These are phyloP conservation scores for Pseudochirops cupreus DNA, from an alignment of 2,797 vertebrate species.

Conservation along the genomic window DNA sequence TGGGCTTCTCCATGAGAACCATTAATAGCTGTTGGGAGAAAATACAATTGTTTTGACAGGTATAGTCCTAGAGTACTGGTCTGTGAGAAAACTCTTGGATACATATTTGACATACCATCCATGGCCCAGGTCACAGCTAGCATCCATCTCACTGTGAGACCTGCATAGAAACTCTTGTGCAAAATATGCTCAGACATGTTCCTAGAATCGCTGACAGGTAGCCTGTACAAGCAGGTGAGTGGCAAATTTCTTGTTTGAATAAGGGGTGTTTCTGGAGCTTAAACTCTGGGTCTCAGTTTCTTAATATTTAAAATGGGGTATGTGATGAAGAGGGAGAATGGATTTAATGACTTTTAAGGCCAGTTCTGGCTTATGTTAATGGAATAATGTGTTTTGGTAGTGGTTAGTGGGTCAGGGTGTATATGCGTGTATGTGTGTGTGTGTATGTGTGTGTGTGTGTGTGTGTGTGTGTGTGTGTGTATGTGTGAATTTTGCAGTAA, in stretches of 20 bases:
- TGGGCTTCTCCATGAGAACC: background rate
- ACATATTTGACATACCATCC: constrained; percentile 14
- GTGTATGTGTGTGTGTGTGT: background rate
- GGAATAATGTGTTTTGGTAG: background rate
- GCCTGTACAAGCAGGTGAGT: background rate
- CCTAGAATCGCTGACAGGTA: background rate
- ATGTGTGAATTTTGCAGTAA: background rate
- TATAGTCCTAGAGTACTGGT: background rate
- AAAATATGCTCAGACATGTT: background rate
- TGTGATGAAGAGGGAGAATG: background rate
- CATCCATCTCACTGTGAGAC: background rate
- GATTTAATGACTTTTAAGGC: background rate
- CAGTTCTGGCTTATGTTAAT: background rate
- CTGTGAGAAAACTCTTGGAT: background rate
- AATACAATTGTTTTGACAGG: constrained; percentile 10
- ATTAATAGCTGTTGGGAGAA: background rate
- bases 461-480: background rate
- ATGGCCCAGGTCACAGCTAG: background rate
- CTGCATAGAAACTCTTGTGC: background rate
- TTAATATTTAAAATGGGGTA: background rate
- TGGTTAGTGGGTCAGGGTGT: background rate
- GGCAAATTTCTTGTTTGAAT: background rate
- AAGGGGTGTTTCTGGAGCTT: background rate
- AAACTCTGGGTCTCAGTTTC: background rate
- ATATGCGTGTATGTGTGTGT: no score